Evolutionary conservation across 64 coral and sea anemone genomes (phyloP).

Genomic region (Pachyseris speciosa): DNA sequence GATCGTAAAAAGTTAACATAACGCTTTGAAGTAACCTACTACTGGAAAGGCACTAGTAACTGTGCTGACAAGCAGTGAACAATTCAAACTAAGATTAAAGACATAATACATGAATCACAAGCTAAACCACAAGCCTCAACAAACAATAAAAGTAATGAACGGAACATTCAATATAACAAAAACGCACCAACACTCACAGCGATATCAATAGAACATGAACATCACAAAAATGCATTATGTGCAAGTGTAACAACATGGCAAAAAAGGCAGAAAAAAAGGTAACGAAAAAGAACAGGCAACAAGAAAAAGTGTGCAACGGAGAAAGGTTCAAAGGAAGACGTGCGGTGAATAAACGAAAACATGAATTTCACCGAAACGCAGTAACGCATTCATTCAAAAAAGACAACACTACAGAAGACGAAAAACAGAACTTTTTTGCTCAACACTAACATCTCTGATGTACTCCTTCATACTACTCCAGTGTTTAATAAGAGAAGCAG

Average conservation of each 20-base stretch:
- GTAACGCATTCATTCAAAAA: neutral
- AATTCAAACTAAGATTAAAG: too few relatives aligned
- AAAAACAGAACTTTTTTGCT: neutral
- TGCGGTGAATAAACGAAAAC: neutral
- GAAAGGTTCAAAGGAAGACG: neutral
- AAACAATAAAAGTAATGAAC: neutral
- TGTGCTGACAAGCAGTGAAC: too few relatives aligned
- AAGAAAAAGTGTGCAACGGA: neutral
- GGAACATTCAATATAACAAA: too few relatives aligned
- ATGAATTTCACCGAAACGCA: neutral
- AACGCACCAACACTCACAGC: too few relatives aligned
- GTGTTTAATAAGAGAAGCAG: slow-evolving; percentile 43
- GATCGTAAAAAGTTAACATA: too few relatives aligned
- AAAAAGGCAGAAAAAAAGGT: neutral
- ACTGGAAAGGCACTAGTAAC: too few relatives aligned
- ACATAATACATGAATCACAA: too few relatives aligned
- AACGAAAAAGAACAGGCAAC: neutral
- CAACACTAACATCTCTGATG: slow-evolving; percentile 74
- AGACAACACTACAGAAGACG: neutral
- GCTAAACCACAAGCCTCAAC: neutral
- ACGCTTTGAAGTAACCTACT: too few relatives aligned
- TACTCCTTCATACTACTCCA: slow-evolving; percentile 75
- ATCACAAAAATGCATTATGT: too few relatives aligned
- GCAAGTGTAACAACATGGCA: too few relatives aligned
- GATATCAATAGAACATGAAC: too few relatives aligned